Conservation (phyloP, 2,888 invertebrate genomes). For the Drosophila sordidula region DNA sequence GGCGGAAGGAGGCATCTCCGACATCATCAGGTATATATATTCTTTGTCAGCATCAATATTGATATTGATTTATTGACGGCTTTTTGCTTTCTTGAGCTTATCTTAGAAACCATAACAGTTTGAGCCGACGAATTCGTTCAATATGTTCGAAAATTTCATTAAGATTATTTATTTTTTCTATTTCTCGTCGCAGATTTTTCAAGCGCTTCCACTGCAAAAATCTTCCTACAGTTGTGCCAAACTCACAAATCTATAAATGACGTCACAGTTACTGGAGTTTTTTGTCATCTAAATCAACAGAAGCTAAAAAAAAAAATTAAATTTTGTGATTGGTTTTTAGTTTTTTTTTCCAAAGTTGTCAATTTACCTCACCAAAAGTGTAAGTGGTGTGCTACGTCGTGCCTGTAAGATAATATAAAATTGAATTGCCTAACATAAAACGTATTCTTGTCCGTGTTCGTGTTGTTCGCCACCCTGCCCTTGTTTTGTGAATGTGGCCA, state of each 20-base stretch:
- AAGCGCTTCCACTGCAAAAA: constrained; percentile 24
- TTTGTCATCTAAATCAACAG: constrained; percentile 9
- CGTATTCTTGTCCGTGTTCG: constrained; percentile 28
- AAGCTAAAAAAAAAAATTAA: constrained; percentile 6
- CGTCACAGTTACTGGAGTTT: constrained; percentile 13
- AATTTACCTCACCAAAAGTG: constrained; percentile 42
- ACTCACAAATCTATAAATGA: not conserved
- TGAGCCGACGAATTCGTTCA: no score
- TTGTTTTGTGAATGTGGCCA: constrained; percentile 13
- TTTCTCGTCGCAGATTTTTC: constrained; percentile 19
- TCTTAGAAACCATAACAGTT: no score
- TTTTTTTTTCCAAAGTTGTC: constrained; percentile 38
- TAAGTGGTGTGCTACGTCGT: constrained; percentile 40
- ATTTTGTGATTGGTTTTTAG: constrained; percentile 2
- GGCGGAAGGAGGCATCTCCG: no score
- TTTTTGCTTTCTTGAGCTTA: no score
- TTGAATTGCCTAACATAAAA: constrained; percentile 8
- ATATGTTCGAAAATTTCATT: no score
- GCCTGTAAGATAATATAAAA: constrained; percentile 31
- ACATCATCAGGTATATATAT: no score
- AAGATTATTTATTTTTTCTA: not conserved
- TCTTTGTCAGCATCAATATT: no score
- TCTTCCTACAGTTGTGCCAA: constrained; percentile 39
- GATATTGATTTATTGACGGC: no score
- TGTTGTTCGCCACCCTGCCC: constrained; percentile 10